Base-by-base conservation (phyloP, 2,888 invertebrate species). In the Cataglyphis albicans region DNA sequence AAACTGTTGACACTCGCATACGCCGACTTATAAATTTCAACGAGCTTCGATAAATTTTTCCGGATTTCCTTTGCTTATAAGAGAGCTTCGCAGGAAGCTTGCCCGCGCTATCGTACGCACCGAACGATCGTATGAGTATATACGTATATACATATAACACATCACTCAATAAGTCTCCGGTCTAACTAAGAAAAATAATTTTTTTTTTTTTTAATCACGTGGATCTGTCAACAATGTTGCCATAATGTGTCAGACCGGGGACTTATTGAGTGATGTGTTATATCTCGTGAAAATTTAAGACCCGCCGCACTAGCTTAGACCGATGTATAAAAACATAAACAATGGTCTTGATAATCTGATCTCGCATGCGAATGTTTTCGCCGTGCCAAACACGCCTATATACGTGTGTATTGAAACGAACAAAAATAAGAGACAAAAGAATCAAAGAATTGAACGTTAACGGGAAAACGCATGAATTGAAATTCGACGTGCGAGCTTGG, bases 311-410 rank as follows among this genome's bases (percentile, higher is more conserved):
- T 18, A 12, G n/a, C 78, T 86, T 68, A 78, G 59, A 83, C 75
- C 81, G 68, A 68, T 80, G 84, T 87, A 88, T 90, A 87, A 90
- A 52, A 84, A 85, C 86, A 89, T 90, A 90, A 88, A 90, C 89
- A 90, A 89, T 89, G 86, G 76, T 78, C 84, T 84, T 85, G 89
- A 90, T 90, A 90, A 90, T 88, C 89, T 88, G 87, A 90, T 90
- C 88, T 41, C 44, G 44, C 82, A 87, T 84, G 87, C 87, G 89
- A 90, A 25, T 87, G 88, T 86, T 83, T 86, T 82, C 72, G 52
- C 38, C 9, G 67, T 59, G 76, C 68, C 63, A 68, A 81, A 70
- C 10, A 44, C 25, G 72, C 3, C 59, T 61, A 55, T 63, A 70
- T 55, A 52, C 29, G 80, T 72, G 41, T 52, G 41, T 59, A 25